Base-by-base conservation (phyloP, 1,140 invertebrate genomes). In the Sweltsa coloradensis region DNA sequence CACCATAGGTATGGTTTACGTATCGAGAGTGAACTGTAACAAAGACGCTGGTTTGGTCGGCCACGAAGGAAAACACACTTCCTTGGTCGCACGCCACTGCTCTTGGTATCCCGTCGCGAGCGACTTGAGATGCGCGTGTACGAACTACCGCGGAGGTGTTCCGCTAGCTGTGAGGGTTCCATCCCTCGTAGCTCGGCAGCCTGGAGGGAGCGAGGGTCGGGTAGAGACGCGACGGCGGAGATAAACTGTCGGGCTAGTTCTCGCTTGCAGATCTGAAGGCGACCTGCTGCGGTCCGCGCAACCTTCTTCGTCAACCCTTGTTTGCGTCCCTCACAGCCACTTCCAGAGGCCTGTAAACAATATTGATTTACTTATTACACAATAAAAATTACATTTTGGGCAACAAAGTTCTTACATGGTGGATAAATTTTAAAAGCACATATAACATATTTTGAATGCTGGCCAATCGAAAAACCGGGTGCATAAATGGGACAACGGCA, bases 251-350 rank as follows among this genome's bases (percentile, higher is more conserved):
- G 21, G 2, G 41, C n/a, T 4, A 47, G 16, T 19, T 43, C 48
- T 22, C 25, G 37, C 19, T 43, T 43, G 41, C 48, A 36, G 14
- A 50, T 24, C 18, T 23, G 22, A 11, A 43, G 27, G 13, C 48
- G 42, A 6, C 41, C 31, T 21, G 48, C n/a, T 11, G 41, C 14
- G 9, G 48, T 36, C 13, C 31, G 42, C n/a, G 23, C 23, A 14
- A 14, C 34, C 24, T 84, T 89, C 55, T 83, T 88, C 2, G 85
- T 90, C 11, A 78, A 65, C 3, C 90, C 90, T 64, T 87, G 81
- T 51, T 79, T 84, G 56, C 72, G 76, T 23, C 90, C 90, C 83
- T 76, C 0, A 90, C 81, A 36, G 76, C 71, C 13, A 91, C 75
- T 68, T 93, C 86, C 24, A 72, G 61, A 24, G 68, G 51, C 34